Base-by-base conservation (phyloP, 2,113 vertebrate genomes). In the Girardinichthys multiradiatus region DNA sequence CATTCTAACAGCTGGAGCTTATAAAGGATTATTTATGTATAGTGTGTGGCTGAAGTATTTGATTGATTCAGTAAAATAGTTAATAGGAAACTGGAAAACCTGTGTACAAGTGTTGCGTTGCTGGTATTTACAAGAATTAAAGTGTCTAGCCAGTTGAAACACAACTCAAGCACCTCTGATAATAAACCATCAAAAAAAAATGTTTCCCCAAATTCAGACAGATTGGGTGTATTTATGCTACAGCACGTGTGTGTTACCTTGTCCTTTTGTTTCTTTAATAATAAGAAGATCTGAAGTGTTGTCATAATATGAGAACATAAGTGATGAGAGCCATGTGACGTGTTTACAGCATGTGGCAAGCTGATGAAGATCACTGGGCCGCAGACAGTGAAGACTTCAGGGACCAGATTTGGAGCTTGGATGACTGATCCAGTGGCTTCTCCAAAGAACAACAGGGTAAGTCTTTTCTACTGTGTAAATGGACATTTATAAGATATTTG, bases 331-430 rank as follows among this genome's bases (percentile, higher is more conserved):
- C 48, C 72, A 62, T 76, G 64, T 81, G 80, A 72, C 78, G 79
- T 90, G 82, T 88, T 84, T 74, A 3, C 93, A 99, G 98, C 97
- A 4, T 99, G 98, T 82, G 98, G 98, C 27, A 98, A 97, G 89
- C 37, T 99, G 91, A 98, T 99, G 98, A 98, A 99, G 95, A 99
- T 99, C 93, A 96, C 95, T 57, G 97, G 97, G 39, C 97, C 98
- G 5, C 86, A 95, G 87, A 99, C 98, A 51, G 94, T 99, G 87
- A 99, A 99, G 94, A 98, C 95, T 54, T 99, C 98, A 0, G 98
- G 98, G 87, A 99, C 97, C 30, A 93, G 98, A 66, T 99, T 99
- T 77, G 98, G 98, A 64, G 98, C 98, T 76, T 99, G 98, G 98
- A 99, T 99, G 98, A 98, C 96, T 0, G 98, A 99, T 82, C 97